phyloP scores from a whole-genome alignment of 1,140 invertebrate species.

The Hypsibius dujardini region DNA sequence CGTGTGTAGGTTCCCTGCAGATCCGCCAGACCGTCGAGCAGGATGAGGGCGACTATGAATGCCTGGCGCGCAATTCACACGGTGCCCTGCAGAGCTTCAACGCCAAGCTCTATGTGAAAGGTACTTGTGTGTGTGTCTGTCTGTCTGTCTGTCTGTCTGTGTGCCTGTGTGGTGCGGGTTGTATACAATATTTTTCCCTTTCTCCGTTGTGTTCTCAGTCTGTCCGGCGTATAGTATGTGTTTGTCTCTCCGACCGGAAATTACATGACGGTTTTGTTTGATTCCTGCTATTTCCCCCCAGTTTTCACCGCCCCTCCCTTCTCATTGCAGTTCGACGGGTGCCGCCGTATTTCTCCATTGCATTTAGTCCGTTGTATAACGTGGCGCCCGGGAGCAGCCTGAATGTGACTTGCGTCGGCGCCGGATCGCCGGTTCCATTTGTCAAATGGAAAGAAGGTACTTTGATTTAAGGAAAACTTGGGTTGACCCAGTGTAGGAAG shows the following conservation, averaged over 20 bases:
- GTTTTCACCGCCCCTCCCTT: too few relatives aligned
- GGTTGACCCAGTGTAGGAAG: background rate
- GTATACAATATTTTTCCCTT: too few relatives aligned
- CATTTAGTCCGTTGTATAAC: constrained; percentile 58
- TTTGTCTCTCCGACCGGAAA: too few relatives aligned
- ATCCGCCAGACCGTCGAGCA: constrained; percentile 12
- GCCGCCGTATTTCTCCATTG: constrained; percentile 77
- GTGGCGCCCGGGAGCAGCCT: constrained; percentile 72
- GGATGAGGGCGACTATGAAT: constrained; percentile 17
- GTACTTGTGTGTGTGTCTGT: too few relatives aligned
- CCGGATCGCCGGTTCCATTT: constrained; percentile 88
- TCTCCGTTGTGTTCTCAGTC: too few relatives aligned
- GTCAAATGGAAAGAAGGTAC: constrained; percentile 82
- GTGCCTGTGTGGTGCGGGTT: too few relatives aligned
- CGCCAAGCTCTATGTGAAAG: constrained; percentile 74
- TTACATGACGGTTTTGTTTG: background rate
- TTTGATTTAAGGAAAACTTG: background rate
- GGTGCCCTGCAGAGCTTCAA: constrained; percentile 80
- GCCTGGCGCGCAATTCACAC: constrained; percentile 55
- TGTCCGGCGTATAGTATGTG: too few relatives aligned
- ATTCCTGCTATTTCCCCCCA: too few relatives aligned
- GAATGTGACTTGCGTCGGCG: constrained; percentile 85
- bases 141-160: too few relatives aligned
- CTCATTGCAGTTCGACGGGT: constrained; percentile 73
- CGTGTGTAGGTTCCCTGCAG: constrained; percentile 2